Evolutionary conservation across 2,888 invertebrate genomes (phyloP).

Genomic region (Esperia sulphurella): DNA sequence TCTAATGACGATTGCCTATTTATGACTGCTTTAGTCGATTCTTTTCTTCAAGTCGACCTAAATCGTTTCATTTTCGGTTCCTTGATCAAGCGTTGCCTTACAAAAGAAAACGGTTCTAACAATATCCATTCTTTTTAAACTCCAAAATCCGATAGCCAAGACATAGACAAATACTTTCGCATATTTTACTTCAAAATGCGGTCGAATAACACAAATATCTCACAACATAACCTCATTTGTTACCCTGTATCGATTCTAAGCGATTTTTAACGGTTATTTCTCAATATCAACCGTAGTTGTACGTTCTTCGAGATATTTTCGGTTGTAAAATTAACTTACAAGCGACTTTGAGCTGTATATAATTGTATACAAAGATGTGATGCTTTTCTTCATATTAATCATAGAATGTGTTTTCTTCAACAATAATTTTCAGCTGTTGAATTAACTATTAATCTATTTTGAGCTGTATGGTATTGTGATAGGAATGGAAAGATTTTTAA

Average conservation of each 20-base stretch:
- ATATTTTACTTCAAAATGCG: constrained; percentile 28
- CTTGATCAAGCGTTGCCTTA: no score
- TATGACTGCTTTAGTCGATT: no score
- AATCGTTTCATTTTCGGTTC: no score
- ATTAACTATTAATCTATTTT: constrained; percentile 6
- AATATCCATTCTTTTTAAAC: neutral
- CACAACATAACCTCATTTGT: constrained; percentile 31
- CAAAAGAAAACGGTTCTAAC: neutral
- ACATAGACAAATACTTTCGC: constrained; percentile 28
- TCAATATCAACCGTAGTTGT: constrained; percentile 33
- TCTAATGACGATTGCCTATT: no score
- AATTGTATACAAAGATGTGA: neutral
- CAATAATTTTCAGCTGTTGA: neutral
- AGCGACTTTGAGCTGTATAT: constrained; percentile 15
- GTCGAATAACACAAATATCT: constrained; percentile 32
- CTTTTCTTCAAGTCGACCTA: no score
- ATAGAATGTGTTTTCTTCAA: no score
- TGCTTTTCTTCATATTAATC: neutral
- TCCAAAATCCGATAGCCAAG: neutral
- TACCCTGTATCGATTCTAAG: constrained; percentile 36
- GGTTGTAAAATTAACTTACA: neutral
- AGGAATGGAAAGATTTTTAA: neutral
- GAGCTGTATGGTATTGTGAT: constrained; percentile 12
- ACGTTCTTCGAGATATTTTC: constrained; percentile 11
- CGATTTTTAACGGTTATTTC: constrained; percentile 63